Evolutionary conservation across 2,797 vertebrate species (phyloP).

Genomic region (Aratinga solstitialis): DNA sequence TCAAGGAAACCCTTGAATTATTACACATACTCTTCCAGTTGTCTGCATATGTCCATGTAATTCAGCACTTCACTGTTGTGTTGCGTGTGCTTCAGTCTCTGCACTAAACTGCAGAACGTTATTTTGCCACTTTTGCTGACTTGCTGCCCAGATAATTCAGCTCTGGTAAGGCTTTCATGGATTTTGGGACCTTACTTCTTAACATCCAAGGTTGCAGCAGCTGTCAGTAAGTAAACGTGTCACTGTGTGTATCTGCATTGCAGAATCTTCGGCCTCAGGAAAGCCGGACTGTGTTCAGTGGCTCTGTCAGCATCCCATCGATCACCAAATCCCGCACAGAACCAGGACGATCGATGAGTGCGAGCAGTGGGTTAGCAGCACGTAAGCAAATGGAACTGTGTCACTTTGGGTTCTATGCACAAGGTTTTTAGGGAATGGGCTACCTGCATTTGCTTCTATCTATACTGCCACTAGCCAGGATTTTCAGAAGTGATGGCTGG

Average conservation of each 20-base stretch:
- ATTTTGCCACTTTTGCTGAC: slow-evolving; percentile 31
- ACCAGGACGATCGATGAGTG: slow-evolving; percentile 96
- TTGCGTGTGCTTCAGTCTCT: slow-evolving; percentile 29
- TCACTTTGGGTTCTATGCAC: background rate
- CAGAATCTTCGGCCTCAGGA: slow-evolving; percentile 96
- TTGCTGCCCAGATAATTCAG: slow-evolving; percentile 15
- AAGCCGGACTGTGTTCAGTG: slow-evolving; percentile 91
- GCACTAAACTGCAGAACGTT: slow-evolving; percentile 26
- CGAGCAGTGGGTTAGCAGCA: slow-evolving; percentile 93
- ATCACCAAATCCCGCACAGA: slow-evolving; percentile 93
- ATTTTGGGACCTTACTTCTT: background rate
- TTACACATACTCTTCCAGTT: background rate
- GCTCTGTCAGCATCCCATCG: slow-evolving; percentile 96
- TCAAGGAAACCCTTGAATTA: background rate
- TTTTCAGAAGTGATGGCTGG: background rate
- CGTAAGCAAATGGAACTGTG: slow-evolving; percentile 81
- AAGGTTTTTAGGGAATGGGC: background rate
- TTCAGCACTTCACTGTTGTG: slow-evolving; percentile 29
- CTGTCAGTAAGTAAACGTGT: background rate
- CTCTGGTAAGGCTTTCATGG: background rate
- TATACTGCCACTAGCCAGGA: background rate
- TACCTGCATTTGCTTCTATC: background rate
- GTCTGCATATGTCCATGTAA: slow-evolving; percentile 69
- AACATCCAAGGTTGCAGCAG: background rate
- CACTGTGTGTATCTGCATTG: slow-evolving; percentile 36